A percentile compares a stretch with the other conserved stretches of the same genome.
Evolutionary conservation across 2,113 vertebrate genomes (phyloP).

Genomic region (Hiodon alosoides): DNA sequence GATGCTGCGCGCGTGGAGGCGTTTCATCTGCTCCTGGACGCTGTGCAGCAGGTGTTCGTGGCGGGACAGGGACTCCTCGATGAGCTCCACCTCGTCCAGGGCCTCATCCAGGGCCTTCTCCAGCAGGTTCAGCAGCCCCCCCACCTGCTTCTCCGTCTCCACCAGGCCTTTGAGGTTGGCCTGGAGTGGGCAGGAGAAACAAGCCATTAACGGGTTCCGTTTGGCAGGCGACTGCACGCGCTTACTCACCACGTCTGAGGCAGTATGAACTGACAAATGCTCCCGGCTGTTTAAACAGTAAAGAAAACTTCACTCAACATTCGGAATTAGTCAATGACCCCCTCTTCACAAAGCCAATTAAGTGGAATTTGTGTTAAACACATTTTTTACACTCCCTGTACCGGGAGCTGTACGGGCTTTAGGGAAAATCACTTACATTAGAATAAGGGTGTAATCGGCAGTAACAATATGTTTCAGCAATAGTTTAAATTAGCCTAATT

Average conservation of each 20-base stretch:
- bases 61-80: conserved; percentile 38
- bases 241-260: not conserved
- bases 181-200: conserved; percentile 21
- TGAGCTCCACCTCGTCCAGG: conserved; percentile 36
- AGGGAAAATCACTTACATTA: too few species aligned
- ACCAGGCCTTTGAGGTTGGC: conserved; percentile 34
- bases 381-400: too few species aligned
- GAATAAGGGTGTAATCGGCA: too few species aligned
- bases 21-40: conserved; percentile 43
- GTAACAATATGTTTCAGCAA: too few species aligned
- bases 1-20: conserved; percentile 34
- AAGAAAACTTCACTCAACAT: not conserved
- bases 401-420: too few species aligned
- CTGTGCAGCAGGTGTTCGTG: conserved; percentile 31
- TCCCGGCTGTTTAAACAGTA: not conserved
- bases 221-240: not conserved
- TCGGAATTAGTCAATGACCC: not conserved
- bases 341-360: too few species aligned
- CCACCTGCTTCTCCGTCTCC: conserved; percentile 35
- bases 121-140: conserved; percentile 28
- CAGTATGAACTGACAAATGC: not conserved
- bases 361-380: too few species aligned
- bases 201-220: not conserved
- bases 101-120: conserved; percentile 34
- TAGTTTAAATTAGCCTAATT: too few species aligned